A percentile compares a stretch with the other conserved stretches of the same genome.
phyloP scores from a whole-genome alignment of 2,888 invertebrate species.

The Chaitophorus viminalis region DNA sequence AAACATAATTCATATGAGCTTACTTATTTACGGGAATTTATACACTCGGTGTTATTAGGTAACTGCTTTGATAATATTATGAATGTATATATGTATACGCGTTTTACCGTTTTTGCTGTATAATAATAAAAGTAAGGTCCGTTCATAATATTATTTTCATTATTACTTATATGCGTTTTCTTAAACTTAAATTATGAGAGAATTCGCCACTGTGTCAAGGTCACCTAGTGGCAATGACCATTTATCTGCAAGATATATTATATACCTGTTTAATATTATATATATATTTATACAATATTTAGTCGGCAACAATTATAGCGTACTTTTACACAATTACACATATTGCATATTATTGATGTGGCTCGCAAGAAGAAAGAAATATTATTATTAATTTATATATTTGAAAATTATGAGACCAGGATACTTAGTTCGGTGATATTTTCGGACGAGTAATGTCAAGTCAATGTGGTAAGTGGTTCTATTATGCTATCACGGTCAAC shows the following conservation, averaged over 20 bases:
- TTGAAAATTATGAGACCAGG: neutral
- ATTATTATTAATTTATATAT: neutral
- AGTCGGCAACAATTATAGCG: neutral
- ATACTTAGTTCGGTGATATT: neutral
- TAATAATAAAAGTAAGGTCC: neutral
- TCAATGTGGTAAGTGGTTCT: no score
- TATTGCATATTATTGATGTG: neutral
- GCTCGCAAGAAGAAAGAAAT: neutral
- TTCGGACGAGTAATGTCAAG: neutral
- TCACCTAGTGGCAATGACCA: conserved; percentile 45
- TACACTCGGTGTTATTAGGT: neutral
- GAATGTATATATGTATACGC: neutral
- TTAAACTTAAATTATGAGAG: neutral
- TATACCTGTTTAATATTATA: neutral
- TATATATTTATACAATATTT: neutral
- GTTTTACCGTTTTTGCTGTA: neutral
- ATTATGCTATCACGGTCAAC: neutral
- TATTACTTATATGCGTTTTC: neutral
- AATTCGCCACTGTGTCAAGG: conserved; percentile 36
- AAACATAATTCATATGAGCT: neutral
- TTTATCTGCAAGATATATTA: neutral
- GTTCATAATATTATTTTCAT: neutral
- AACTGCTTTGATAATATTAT: neutral
- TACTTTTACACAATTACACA: neutral
- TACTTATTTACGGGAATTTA: neutral